These are phyloP conservation scores for Prochilodus magdalenae DNA, from an alignment of 2,113 vertebrate species.

Conservation along the genomic window DNA sequence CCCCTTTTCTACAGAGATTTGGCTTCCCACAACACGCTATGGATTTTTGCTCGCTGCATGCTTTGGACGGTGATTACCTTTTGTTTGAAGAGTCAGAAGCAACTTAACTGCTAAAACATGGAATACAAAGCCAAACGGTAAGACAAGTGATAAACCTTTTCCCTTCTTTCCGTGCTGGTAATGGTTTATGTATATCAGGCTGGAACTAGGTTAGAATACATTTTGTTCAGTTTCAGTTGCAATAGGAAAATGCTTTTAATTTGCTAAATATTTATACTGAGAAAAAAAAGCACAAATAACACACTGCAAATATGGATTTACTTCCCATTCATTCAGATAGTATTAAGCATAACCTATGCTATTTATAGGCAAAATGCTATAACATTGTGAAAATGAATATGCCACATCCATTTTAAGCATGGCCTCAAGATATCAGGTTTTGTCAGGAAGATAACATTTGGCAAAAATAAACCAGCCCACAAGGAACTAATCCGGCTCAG, in stretches of 20 bases:
- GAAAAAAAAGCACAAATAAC: not conserved
- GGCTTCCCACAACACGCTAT: slow-evolving; percentile 14
- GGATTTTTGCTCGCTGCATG: slow-evolving; percentile 29
- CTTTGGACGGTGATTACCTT: slow-evolving; percentile 32
- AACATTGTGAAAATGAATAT: not conserved
- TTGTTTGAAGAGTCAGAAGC: slow-evolving; percentile 30
- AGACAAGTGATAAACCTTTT: slow-evolving; percentile 12
- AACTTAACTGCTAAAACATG: slow-evolving; percentile 47
- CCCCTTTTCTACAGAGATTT: slow-evolving; percentile 31
- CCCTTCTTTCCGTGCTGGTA: not conserved
- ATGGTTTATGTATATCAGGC: not conserved
- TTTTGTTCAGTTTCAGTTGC: too few relatives aligned
- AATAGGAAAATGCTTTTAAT: not conserved
- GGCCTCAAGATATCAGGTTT: slow-evolving; percentile 15
- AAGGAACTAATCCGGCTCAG: slow-evolving; percentile 21
- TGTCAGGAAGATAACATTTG: slow-evolving; percentile 11
- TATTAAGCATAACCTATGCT: not conserved
- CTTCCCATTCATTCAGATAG: not conserved
- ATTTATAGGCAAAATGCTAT: slow-evolving; percentile 6
- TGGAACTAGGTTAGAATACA: too few relatives aligned
- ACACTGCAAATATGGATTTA: not conserved
- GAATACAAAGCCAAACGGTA: slow-evolving; percentile 55
- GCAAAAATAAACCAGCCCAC: slow-evolving; percentile 46
- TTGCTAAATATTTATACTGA: not conserved
- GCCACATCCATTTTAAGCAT: not conserved